phyloP scores from a whole-genome alignment of 2,888 invertebrate genomes.

The Ctenicera cuprea region DNA sequence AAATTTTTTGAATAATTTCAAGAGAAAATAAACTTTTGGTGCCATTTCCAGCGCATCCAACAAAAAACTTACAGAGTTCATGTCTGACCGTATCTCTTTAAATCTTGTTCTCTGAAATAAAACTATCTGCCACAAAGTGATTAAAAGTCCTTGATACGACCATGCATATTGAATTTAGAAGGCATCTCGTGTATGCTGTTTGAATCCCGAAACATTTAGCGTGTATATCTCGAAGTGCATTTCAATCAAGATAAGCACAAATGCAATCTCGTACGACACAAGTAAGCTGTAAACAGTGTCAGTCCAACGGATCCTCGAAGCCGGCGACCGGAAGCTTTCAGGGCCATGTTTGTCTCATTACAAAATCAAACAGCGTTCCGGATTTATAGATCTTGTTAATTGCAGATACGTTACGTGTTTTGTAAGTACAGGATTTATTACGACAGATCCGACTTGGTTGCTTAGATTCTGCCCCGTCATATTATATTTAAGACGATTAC shows the following conservation, averaged over 20 bases:
- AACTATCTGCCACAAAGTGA: too few species aligned
- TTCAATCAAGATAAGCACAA: slow-evolving; percentile 57
- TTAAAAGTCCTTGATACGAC: too few species aligned
- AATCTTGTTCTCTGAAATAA: too few species aligned
- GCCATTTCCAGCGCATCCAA: too few species aligned
- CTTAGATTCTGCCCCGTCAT: neutral
- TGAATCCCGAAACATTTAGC: slow-evolving; percentile 10
- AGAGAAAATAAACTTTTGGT: too few species aligned
- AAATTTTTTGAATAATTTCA: too few species aligned
- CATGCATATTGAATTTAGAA: neutral
- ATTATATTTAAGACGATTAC: slow-evolving; percentile 30
- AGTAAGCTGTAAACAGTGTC: slow-evolving; percentile 63
- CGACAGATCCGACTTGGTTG: slow-evolving; percentile 11
- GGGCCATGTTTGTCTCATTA: slow-evolving; percentile 68
- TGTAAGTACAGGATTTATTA: slow-evolving; percentile 24
- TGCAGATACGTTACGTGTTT: slow-evolving; percentile 57
- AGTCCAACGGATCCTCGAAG: slow-evolving; percentile 59
- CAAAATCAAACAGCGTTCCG: slow-evolving; percentile 68
- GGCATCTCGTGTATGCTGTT: neutral
- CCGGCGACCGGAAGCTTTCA: slow-evolving; percentile 65
- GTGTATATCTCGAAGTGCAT: slow-evolving; percentile 32
- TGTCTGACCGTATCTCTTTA: too few species aligned
- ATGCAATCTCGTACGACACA: slow-evolving; percentile 52
- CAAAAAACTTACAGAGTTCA: too few species aligned
- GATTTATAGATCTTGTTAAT: slow-evolving; percentile 66